Evolutionary conservation across 2,888 invertebrate species (phyloP).

Genomic region (Nephrotoma flavescens): DNA sequence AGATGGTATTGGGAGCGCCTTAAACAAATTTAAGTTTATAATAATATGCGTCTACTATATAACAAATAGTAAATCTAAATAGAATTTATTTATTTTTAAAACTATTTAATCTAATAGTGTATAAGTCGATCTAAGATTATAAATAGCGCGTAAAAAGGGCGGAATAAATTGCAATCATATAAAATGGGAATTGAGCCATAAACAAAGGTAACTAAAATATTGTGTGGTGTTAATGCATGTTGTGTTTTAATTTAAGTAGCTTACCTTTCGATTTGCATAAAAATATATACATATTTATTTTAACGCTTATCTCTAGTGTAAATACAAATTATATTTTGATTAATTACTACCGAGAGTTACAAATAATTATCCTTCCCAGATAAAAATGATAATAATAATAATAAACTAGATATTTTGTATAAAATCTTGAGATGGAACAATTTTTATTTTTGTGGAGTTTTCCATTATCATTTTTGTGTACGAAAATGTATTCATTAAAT

Average conservation of each 20-base stretch:
- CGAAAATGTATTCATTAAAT: neutral
- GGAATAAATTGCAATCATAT: neutral
- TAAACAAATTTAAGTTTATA: slow-evolving; percentile 28
- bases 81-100: neutral
- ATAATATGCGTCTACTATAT: neutral
- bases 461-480: neutral
- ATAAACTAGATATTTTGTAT: neutral
- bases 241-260: neutral
- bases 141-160: neutral
- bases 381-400: neutral
- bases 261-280: neutral
- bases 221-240: neutral
- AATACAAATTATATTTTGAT: neutral
- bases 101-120: neutral
- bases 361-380: neutral
- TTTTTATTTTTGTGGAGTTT: neutral
- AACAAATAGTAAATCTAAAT: neutral
- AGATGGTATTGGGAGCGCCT: slow-evolving; percentile 32
- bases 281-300: neutral
- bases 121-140: neutral
- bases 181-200: neutral
- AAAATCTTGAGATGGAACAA: neutral
- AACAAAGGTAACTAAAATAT: neutral
- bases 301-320: neutral
- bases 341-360: neutral